A percentile compares a stretch with the other conserved stretches of the same genome.
These are phyloP conservation scores for Anthopleura sola DNA, from an alignment of 64 coral and sea anemone genomes.

Conservation along the genomic window DNA sequence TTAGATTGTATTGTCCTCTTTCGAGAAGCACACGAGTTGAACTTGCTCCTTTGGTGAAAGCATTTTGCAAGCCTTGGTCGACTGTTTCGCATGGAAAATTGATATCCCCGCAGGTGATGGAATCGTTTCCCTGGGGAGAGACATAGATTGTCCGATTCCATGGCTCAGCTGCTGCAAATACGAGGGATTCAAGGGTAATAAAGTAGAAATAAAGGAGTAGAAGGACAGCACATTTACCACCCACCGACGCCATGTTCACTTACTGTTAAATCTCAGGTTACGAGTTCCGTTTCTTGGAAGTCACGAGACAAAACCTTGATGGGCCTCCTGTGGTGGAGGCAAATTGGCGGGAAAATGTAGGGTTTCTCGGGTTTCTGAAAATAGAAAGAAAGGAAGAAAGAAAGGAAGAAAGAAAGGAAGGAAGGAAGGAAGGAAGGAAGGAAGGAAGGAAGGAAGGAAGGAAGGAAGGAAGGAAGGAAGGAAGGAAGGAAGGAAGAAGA, in stretches of 20 bases:
- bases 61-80: slow-evolving; percentile 34
- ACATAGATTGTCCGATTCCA: slow-evolving; percentile 45
- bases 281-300: background rate
- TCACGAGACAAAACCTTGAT: background rate
- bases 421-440: too few species aligned
- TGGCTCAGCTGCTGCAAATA: background rate
- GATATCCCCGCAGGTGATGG: background rate
- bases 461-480: too few species aligned
- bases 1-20: slow-evolving; percentile 43
- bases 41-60: slow-evolving; percentile 12
- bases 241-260: background rate
- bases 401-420: too few species aligned
- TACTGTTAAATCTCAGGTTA: background rate
- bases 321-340: background rate
- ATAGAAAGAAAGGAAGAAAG: too few species aligned
- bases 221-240: background rate
- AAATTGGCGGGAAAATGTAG: background rate
- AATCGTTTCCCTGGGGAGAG: slow-evolving; percentile 35
- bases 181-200: background rate
- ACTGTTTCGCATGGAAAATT: slow-evolving; percentile 41
- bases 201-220: background rate
- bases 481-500: too few species aligned
- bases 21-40: slow-evolving; percentile 55
- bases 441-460: too few species aligned
- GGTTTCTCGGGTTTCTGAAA: too few species aligned